Evolutionary conservation across 1,140 invertebrate species (phyloP), one percentile per base, ranked within the genome.

Genomic region (Hyles euphorbiae): DNA sequence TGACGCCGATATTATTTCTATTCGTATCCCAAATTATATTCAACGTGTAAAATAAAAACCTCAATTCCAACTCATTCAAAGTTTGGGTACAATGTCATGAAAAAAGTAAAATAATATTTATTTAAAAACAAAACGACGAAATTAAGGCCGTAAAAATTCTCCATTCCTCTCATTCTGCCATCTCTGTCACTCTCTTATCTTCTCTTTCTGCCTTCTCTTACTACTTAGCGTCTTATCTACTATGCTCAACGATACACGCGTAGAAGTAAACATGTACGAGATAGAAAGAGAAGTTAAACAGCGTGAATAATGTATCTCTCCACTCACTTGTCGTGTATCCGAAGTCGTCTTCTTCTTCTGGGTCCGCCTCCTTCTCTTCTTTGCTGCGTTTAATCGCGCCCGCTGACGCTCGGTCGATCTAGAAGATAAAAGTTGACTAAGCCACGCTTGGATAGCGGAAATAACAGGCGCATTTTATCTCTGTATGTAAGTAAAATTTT

Each of bases 321-420:
- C 79, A 94, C 95, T 95, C 90, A 98, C 97, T 94, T 76, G 88
- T 89, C 4, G 97, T 98, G 88, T 99, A 99, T 34, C 97, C 97
- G 87, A 95, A 98, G 59, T 95, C 93, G 75, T 98, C 96, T 81
- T 98, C 96, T 73, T 94, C 85, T 72, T 98, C 96, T 6, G 92
- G 90, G 81, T 98, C 96, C 0, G 92, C 92, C 12, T 91, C 92
- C 49, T 92, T 94, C 88, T 97, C 96, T 71, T 93, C 92, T 87
- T 94, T 94, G 47, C 91, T 92, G 53, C 95, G 87, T 78, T 94
- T 95, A 1, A 96, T 91, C 70, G 96, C 95, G 1, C 94, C 96
- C 3, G 97, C 97, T 79, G 96, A 97, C 2, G 94, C 94, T 64
- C 95, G 91, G 74, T 97, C 96, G 74, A 98, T 97, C 95, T 97